phyloP scores from a whole-genome alignment of 2,797 vertebrate genomes.

The Chaetodon trifasciatus region DNA sequence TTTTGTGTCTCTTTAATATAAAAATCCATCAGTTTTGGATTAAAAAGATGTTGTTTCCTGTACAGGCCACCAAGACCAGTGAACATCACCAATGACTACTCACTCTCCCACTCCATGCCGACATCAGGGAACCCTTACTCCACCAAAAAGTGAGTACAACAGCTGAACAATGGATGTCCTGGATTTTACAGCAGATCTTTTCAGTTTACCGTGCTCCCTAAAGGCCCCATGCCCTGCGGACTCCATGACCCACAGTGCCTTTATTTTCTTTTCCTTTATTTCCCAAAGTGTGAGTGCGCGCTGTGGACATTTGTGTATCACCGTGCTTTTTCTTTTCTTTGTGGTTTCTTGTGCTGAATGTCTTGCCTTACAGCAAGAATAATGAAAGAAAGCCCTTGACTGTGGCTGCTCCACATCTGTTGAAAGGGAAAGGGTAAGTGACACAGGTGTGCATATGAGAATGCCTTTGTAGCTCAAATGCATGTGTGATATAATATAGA shows the following conservation, averaged over 20 bases:
- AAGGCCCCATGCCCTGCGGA: slow-evolving; percentile 47
- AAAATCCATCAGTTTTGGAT: slow-evolving; percentile 7
- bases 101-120: slow-evolving; percentile 96
- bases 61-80: slow-evolving; percentile 96
- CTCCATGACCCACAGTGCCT: slow-evolving; percentile 62
- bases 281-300: slow-evolving; percentile 27
- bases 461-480: slow-evolving; percentile 57
- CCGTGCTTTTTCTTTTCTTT: slow-evolving; percentile 39
- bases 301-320: slow-evolving; percentile 39
- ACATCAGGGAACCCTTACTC: slow-evolving; percentile 97
- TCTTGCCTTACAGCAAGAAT: slow-evolving; percentile 89
- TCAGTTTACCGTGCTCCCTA: slow-evolving; percentile 50
- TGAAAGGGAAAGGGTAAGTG: slow-evolving; percentile 98
- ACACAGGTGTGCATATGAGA: slow-evolving; percentile 72
- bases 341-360: slow-evolving; percentile 78
- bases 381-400: slow-evolving; percentile 91
- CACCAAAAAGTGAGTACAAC: slow-evolving; percentile 94
- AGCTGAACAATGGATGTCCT: slow-evolving; percentile 62
- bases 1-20: slow-evolving; percentile 8
- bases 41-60: slow-evolving; percentile 35
- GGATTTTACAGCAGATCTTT: slow-evolving; percentile 67
- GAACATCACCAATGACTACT: slow-evolving; percentile 93
- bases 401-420: slow-evolving; percentile 92
- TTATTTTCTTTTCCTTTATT: slow-evolving; percentile 56
- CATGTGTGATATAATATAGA: slow-evolving; percentile 71